These are phyloP conservation scores for Metopia argyrocephala DNA, from an alignment of 2,888 invertebrate genomes.

Conservation along the genomic window DNA sequence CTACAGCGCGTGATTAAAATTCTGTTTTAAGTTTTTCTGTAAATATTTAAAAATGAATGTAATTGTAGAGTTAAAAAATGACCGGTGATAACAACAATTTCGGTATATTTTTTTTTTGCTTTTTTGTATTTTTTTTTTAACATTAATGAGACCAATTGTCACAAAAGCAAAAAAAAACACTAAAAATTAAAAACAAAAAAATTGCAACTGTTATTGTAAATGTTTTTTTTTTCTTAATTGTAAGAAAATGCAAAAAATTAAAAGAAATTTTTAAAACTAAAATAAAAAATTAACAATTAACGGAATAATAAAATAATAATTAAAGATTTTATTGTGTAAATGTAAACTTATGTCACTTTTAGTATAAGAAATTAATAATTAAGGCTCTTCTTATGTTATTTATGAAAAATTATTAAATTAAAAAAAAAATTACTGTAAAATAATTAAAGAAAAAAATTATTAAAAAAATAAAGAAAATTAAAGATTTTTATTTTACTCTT, in stretches of 20 bases:
- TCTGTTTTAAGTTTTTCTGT: slow-evolving; percentile 24
- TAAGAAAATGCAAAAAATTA: no score
- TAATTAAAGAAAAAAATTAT: neutral
- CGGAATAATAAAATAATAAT: no score
- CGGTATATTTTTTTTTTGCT: slow-evolving; percentile 28
- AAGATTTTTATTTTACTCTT: no score
- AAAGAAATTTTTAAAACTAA: slow-evolving; percentile 51
- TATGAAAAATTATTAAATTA: slow-evolving; percentile 35
- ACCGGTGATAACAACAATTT: slow-evolving; percentile 49
- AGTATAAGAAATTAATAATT: slow-evolving; percentile 22
- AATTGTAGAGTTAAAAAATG: slow-evolving; percentile 20
- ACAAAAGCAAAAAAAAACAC: no score
- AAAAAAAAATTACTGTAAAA: slow-evolving; percentile 29
- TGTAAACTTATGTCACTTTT: no score
- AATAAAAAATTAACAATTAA: no score
- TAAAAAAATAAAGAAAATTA: no score
- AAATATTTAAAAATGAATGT: slow-evolving; percentile 30
- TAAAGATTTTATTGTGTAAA: no score
- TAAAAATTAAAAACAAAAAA: no score
- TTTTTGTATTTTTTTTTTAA: slow-evolving; percentile 26
- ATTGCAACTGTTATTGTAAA: slow-evolving; percentile 63
- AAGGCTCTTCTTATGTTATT: slow-evolving; percentile 48
- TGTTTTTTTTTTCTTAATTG: slow-evolving; percentile 61
- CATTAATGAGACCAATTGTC: slow-evolving; percentile 51
- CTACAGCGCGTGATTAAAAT: slow-evolving; percentile 33